These are phyloP conservation scores for Sebastiscus tertius DNA, from an alignment of 2,797 vertebrate species.

Conservation along the genomic window DNA sequence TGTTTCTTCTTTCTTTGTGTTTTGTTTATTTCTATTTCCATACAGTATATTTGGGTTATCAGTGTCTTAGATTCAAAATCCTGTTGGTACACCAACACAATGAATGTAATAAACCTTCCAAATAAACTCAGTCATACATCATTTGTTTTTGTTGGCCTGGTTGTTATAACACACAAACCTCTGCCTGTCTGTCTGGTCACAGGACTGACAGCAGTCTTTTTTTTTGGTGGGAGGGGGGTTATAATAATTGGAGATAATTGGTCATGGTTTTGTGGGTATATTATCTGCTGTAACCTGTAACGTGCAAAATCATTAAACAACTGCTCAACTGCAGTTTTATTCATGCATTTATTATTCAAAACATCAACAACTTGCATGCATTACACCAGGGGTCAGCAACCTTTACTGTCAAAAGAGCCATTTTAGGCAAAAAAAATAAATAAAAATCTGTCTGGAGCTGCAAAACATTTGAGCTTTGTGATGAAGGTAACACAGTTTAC, in stretches of 20 bases:
- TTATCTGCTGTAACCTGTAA: not conserved
- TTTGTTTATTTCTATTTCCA: conserved; percentile 9
- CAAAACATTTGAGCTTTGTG: too few species aligned
- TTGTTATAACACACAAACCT: not conserved
- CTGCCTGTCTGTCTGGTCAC: not conserved
- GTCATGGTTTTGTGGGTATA: not conserved
- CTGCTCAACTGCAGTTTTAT: not conserved
- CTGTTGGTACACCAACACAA: conserved; percentile 8
- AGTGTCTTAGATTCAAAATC: not conserved
- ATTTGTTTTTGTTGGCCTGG: not conserved
- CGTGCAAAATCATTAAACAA: not conserved
- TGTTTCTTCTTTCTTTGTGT: not conserved
- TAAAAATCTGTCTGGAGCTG: too few species aligned
- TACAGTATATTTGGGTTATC: not conserved
- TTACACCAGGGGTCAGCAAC: not conserved
- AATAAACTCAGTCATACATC: conserved; percentile 17
- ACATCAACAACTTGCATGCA: not conserved
- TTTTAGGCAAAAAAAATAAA: too few species aligned
- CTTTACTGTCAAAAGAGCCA: too few species aligned
- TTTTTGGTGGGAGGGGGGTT: not conserved
- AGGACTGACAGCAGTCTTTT: not conserved
- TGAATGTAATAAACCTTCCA: conserved; percentile 29
- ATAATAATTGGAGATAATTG: not conserved
- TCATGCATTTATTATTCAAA: not conserved
- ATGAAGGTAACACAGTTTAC: too few species aligned